These are phyloP conservation scores for Girardinus metallicus DNA, from an alignment of 2,797 vertebrate species.

Conservation along the genomic window DNA sequence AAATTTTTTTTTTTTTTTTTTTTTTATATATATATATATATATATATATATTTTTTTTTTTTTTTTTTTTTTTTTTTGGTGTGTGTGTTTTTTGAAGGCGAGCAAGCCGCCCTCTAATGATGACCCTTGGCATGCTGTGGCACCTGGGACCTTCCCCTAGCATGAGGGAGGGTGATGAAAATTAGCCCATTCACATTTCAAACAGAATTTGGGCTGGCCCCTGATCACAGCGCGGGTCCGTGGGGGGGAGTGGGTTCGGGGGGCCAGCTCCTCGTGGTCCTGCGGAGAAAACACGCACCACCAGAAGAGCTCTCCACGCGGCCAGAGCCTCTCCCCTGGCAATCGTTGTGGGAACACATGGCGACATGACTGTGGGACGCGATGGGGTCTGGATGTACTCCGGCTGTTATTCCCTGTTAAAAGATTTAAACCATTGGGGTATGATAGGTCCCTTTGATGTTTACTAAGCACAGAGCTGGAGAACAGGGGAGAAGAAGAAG, in stretches of 20 bases:
- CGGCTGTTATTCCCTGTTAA: constrained; percentile 99
- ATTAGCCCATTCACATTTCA: constrained; percentile 99
- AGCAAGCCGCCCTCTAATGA: constrained; percentile 94
- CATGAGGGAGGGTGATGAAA: constrained; percentile 94
- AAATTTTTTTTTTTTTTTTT: too few relatives aligned
- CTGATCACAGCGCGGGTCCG: constrained; percentile 93
- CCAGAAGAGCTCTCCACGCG: constrained; percentile 78
- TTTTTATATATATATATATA: too few relatives aligned
- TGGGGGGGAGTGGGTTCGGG: constrained; percentile 29
- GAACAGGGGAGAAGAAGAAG: constrained; percentile 75
- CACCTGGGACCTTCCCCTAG: constrained; percentile 92
- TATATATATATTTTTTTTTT: constrained; percentile 45
- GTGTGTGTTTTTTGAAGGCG: constrained; percentile 83
- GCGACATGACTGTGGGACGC: constrained; percentile 93
- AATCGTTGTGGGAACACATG: constrained; percentile 91
- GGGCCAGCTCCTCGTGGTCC: constrained; percentile 80
- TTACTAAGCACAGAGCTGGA: constrained; percentile 94
- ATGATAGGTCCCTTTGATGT: constrained; percentile 98
- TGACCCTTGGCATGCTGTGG: constrained; percentile 97
- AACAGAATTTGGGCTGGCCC: constrained; percentile 97
- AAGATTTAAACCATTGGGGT: constrained; percentile 99
- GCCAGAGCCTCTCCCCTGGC: constrained; percentile 86
- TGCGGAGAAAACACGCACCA: constrained; percentile 89
- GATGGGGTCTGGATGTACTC: constrained; percentile 95
- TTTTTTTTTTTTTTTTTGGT: not conserved